Base-by-base conservation (phyloP, 2,113 vertebrate species). In the Tachysurus vachellii region DNA sequence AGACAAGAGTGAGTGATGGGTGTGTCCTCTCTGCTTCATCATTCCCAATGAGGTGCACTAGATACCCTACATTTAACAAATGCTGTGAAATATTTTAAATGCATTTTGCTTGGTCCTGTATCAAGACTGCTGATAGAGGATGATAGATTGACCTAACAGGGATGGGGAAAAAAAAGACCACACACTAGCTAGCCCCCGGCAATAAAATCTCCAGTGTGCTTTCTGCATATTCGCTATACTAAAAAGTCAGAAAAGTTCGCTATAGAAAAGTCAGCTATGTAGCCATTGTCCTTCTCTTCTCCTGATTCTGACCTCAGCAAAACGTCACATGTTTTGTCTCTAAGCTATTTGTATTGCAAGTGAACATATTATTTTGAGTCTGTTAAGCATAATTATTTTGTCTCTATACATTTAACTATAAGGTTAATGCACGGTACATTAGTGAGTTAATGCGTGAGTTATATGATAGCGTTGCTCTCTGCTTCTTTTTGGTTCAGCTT, bases 1-100 rank as follows among this genome's bases (percentile, higher is more conserved):
- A 71, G n/a, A 59, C 64, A 86, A 61, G 53, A 82, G 17, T 57
- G 47, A 88, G 66, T 31, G 31, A 88, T 44, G 64, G 31, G 73
- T 53, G 85, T 86, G 73, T 53, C 62, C 53, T 71, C 31, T 85
- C 82, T n/a, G 64, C 44, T 71, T 68, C 56, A 75, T 71, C 62
- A 23, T 59, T 71, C 11, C 75, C 82, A 84, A 36, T 75, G 71
- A 84, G 61, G 71, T 50, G 53, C 42, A 61, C 2, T 13, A 61
- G 21, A 19, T 80, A 62, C 6, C n/a, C 10, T 11, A 19, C 56
- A 76, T 31, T 10, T 84, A 68, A 50, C 47, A 54, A 50, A 83
- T 82, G 13, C 44, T 28, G 26, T 12, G 9, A 56, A 77, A 77
- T 13, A 53, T 3, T 71, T 44, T 73, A 44, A 73, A 75, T 13